Conservation (phyloP, 2,797 vertebrate genomes). For the Labeo calbasu region DNA sequence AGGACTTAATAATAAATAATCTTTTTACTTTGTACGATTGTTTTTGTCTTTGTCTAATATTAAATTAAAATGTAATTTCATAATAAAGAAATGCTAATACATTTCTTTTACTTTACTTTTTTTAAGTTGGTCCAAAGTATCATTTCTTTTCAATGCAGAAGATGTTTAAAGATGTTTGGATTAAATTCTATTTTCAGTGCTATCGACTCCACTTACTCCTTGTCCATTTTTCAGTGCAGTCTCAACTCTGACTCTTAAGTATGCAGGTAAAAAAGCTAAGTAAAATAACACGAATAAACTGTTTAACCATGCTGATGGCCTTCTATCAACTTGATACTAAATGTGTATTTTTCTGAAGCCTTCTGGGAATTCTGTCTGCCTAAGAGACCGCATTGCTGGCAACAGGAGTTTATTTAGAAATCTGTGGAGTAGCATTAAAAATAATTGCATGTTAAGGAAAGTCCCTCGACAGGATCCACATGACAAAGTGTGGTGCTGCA, state of each 20-base stretch:
- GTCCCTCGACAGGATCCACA: constrained; percentile 76
- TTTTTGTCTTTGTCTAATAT: no score
- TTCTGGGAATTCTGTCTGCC: constrained; percentile 70
- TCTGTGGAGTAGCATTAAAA: constrained; percentile 83
- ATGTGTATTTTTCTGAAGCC: constrained; percentile 73
- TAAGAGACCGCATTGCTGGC: constrained; percentile 77
- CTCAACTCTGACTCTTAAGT: background rate
- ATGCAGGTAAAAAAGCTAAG: constrained; percentile 40
- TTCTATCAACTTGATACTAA: constrained; percentile 65
- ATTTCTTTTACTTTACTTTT: no score
- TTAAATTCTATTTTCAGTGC: background rate
- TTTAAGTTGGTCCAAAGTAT: no score
- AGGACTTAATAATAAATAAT: no score
- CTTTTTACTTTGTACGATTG: no score
- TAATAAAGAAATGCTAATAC: no score
- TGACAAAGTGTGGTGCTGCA: constrained; percentile 39
- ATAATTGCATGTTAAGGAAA: constrained; percentile 83
- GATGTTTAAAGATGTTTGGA: no score
- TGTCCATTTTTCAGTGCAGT: background rate
- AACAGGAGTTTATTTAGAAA: constrained; percentile 82
- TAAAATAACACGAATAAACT: constrained; percentile 32
- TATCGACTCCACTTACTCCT: no score
- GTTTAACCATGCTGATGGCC: constrained; percentile 55
- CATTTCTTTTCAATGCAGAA: no score
- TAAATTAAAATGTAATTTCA: no score